phyloP scores from a whole-genome alignment of 1,140 invertebrate species.

The Drosophila kikkawai region DNA sequence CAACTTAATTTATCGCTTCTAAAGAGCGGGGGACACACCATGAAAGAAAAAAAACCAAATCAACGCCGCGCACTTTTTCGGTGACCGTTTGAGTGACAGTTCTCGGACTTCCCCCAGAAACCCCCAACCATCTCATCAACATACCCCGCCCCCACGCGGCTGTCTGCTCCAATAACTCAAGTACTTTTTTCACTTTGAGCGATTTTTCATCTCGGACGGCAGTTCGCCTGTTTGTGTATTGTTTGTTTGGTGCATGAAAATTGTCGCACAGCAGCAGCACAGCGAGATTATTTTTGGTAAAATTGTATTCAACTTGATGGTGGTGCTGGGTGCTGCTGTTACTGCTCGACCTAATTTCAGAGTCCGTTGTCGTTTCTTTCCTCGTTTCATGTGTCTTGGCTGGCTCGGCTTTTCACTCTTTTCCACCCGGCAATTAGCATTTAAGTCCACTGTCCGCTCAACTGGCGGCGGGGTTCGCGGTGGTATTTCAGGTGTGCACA shows the following conservation, averaged over 20 bases:
- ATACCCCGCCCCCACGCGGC: constrained; percentile 19
- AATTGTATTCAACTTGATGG: constrained; percentile 56
- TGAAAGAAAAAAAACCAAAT: constrained; percentile 39
- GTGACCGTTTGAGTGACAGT: constrained; percentile 56
- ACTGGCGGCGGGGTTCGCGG: neutral
- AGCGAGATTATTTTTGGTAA: constrained; percentile 79
- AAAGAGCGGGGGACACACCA: constrained; percentile 20
- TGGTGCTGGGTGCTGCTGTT: constrained; percentile 10
- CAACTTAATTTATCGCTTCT: constrained; percentile 50
- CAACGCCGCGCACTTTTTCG: constrained; percentile 50
- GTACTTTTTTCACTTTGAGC: constrained; percentile 70
- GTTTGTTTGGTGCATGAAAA: constrained; percentile 64
- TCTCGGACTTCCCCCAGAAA: constrained; percentile 36
- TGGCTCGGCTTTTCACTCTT: constrained; percentile 6
- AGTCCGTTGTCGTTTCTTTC: constrained; percentile 35
- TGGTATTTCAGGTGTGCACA: constrained; percentile 9
- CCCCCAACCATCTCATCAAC: constrained; percentile 11
- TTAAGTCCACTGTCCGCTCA: constrained; percentile 5
- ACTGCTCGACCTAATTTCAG: constrained; percentile 70
- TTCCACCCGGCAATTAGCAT: constrained; percentile 41
- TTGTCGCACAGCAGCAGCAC: constrained; percentile 54
- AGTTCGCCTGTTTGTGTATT: constrained; percentile 10
- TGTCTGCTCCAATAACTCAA: constrained; percentile 81
- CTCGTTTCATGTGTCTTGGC: constrained; percentile 21
- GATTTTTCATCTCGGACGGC: constrained; percentile 57